phyloP scores from a whole-genome alignment of 2,797 vertebrate species.

The Amphiprion clarkii region DNA sequence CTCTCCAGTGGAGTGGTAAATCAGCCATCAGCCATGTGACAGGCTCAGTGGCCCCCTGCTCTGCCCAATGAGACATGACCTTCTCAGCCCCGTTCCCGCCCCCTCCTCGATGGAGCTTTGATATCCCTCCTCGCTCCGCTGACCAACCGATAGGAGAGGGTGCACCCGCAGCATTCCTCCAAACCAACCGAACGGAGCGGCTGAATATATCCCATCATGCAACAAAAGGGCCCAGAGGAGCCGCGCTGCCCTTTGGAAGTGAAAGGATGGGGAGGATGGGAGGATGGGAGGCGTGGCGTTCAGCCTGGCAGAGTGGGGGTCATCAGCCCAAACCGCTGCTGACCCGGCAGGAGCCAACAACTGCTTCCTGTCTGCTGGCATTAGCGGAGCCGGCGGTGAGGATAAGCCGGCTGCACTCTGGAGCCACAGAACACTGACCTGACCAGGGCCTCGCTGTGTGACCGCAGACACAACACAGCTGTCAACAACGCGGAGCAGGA shows the following conservation, averaged over 20 bases:
- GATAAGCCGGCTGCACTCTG: conserved; percentile 75
- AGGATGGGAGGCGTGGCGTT: conserved; percentile 54
- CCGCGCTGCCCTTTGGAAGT: conserved; percentile 72
- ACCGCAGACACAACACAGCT: conserved; percentile 15
- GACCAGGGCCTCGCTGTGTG: conserved; percentile 8
- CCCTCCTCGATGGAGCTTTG: conserved; percentile 81
- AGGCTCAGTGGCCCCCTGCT: conserved; percentile 74
- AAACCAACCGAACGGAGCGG: conserved; percentile 87
- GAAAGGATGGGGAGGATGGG: conserved; percentile 35
- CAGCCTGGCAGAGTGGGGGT: conserved; percentile 70
- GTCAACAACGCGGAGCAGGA: conserved; percentile 20
- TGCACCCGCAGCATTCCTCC: conserved; percentile 89
- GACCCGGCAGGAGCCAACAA: conserved; percentile 82
- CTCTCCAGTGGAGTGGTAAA: conserved; percentile 86
- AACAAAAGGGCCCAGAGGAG: conserved; percentile 78
- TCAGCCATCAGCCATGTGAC: conserved; percentile 88
- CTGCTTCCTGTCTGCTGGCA: conserved; percentile 86
- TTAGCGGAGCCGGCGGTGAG: conserved; percentile 74
- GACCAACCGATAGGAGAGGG: conserved; percentile 85
- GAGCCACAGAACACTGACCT: conserved; percentile 54
- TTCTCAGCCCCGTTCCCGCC: conserved; percentile 70
- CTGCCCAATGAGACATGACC: conserved; percentile 83
- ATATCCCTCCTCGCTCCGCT: conserved; percentile 88
- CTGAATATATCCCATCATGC: conserved; percentile 84
- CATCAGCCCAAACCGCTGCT: conserved; percentile 76